Conservation (phyloP, 2,888 invertebrate species). For the Patella pellucida region DNA sequence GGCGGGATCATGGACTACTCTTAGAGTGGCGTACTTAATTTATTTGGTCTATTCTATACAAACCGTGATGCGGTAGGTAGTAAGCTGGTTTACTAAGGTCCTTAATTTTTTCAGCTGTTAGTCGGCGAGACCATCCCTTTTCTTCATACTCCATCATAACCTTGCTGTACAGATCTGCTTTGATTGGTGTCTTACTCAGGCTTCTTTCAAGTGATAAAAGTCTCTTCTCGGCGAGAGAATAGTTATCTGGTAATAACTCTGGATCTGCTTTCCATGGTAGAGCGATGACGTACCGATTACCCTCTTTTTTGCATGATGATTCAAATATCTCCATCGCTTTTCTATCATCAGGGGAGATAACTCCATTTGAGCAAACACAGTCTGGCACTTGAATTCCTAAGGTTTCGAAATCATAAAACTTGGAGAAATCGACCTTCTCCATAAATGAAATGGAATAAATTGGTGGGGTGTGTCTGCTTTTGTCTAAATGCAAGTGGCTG, state of each 20-base stretch:
- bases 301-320: too few species aligned
- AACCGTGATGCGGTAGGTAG: too few species aligned
- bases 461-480: not conserved
- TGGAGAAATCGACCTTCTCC: not conserved
- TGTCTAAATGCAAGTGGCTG: constrained; percentile 23
- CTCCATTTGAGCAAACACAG: too few species aligned
- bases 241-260: constrained; percentile 20
- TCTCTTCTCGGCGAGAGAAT: constrained; percentile 14
- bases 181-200: constrained; percentile 12
- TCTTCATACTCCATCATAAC: constrained; percentile 17
- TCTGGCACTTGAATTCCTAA: too few species aligned
- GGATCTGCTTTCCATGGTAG: constrained; percentile 25
- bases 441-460: constrained; percentile 18
- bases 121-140: not conserved
- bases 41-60: too few species aligned
- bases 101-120: too few species aligned
- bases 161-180: constrained; percentile 14
- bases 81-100: too few species aligned
- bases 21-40: too few species aligned
- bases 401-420: constrained; percentile 24
- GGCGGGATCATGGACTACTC: too few species aligned
- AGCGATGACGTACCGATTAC: constrained; percentile 13
- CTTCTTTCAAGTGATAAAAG: too few species aligned
- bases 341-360: not conserved
- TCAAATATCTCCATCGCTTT: not conserved